Conservation (phyloP, 2,888 invertebrate species). For the Macropis europaea region DNA sequence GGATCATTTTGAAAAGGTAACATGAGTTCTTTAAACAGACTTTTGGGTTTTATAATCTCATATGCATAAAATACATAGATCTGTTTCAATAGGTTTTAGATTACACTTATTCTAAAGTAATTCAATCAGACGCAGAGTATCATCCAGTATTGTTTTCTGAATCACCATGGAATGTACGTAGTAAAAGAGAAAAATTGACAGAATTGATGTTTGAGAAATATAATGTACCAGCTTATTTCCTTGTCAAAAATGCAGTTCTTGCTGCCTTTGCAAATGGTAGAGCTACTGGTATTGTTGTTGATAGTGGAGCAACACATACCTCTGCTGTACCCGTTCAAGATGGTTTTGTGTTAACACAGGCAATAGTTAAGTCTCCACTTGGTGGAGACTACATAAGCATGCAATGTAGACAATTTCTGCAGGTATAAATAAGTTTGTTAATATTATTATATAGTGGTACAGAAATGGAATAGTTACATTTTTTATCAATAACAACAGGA, state of each 20-base stretch:
- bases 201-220: conserved; percentile 99
- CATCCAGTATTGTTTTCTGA: conserved; percentile 99
- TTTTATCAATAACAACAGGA: conserved; percentile 77
- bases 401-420: conserved; percentile 86
- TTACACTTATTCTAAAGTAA: conserved; percentile 95
- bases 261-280: conserved; percentile 98
- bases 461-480: conserved; percentile 8
- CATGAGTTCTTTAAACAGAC: neutral
- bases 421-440: conserved; percentile 71
- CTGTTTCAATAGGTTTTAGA: conserved; percentile 82
- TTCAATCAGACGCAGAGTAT: conserved; percentile 95
- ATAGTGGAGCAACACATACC: conserved; percentile 98
- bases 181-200: conserved; percentile 95
- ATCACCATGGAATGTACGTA: conserved; percentile 96
- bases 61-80: neutral
- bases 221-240: conserved; percentile 98
- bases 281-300: conserved; percentile 93
- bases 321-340: conserved; percentile 98
- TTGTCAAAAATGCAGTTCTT: conserved; percentile 98
- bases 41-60: neutral
- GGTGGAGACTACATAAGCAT: conserved; percentile 97
- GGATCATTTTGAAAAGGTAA: conserved; percentile 98
- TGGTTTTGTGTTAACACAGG: conserved; percentile 97
- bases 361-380: conserved; percentile 96
- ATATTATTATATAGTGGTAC: neutral